phyloP scores from a whole-genome alignment of 35 echinoderm and acorn worm genomes.

The Eucidaris tribuloides region DNA sequence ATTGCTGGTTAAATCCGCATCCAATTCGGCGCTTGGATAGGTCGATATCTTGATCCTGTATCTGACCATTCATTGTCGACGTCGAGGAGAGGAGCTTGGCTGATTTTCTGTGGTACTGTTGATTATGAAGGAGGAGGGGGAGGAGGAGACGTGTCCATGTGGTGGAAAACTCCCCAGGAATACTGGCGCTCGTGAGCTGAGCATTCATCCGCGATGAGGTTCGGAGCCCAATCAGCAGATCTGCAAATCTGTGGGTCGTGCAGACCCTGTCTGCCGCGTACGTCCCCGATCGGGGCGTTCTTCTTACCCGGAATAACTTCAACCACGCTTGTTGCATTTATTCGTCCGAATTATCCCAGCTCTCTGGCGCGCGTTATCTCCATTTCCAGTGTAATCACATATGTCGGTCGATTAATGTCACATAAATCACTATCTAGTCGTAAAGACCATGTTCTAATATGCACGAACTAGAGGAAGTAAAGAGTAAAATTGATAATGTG shows the following conservation, averaged over 20 bases:
- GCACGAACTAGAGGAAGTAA: no score
- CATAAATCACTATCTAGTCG: no score
- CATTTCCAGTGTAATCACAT: no score
- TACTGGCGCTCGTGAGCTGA: neutral
- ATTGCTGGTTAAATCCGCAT: neutral
- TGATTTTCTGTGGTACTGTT: slow-evolving; percentile 11
- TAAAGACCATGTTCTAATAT: no score
- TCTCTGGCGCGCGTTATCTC: no score
- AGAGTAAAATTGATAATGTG: no score
- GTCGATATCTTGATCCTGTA: slow-evolving; percentile 2
- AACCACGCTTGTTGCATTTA: no score
- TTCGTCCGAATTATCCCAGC: no score
- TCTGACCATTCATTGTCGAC: neutral
- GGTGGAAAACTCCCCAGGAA: neutral
- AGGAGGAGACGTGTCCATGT: neutral
- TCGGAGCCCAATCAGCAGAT: neutral
- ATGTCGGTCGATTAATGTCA: no score
- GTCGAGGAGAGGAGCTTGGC: neutral
- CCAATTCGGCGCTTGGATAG: neutral
- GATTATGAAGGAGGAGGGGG: neutral
- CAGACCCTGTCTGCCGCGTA: neutral
- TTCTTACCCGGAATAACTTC: slow-evolving; percentile 23
- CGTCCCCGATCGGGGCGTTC: neutral
- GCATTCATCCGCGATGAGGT: slow-evolving; percentile 10
- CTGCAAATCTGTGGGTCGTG: neutral